phyloP scores from a whole-genome alignment of 2,888 invertebrate genomes.

The Nomada ferruginata region DNA sequence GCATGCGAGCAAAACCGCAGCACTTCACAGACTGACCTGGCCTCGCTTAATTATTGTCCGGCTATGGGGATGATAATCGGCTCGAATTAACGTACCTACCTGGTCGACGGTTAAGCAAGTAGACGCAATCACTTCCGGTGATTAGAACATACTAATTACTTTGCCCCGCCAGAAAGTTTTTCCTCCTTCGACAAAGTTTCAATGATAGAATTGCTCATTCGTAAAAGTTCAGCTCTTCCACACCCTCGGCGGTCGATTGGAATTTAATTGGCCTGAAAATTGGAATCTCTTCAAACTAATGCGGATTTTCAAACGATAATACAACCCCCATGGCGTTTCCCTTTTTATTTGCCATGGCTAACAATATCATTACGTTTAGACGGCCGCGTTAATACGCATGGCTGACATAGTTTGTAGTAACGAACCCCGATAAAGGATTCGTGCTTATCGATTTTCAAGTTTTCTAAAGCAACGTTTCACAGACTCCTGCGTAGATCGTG shows the following conservation, averaged over 20 bases:
- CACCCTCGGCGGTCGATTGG: not conserved
- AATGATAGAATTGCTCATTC: not conserved
- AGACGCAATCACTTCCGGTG: constrained; percentile 25
- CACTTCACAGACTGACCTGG: constrained; percentile 71
- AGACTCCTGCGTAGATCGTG: constrained; percentile 53
- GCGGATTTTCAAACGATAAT: not conserved
- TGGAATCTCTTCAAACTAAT: not conserved
- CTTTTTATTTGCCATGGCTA: not conserved
- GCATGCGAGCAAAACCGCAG: constrained; percentile 79
- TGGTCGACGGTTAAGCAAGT: constrained; percentile 65
- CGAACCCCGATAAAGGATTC: constrained; percentile 36
- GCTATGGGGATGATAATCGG: constrained; percentile 74
- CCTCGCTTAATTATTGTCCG: constrained; percentile 78
- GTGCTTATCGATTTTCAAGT: constrained; percentile 59
- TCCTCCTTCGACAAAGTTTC: not conserved
- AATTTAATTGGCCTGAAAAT: constrained; percentile 13
- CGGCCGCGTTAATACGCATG: constrained; percentile 5
- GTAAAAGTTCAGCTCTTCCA: not conserved
- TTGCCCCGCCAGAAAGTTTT: constrained; percentile 2
- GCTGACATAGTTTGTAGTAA: constrained; percentile 33
- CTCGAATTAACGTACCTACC: constrained; percentile 69
- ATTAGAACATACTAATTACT: constrained; percentile 8
- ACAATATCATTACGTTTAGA: not conserved
- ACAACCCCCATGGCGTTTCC: not conserved
- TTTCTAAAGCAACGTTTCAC: constrained; percentile 61